A percentile compares a stretch with the other conserved stretches of the same genome.
Evolutionary conservation across 1,140 invertebrate species (phyloP).

Genomic region (Drosophila lini): DNA sequence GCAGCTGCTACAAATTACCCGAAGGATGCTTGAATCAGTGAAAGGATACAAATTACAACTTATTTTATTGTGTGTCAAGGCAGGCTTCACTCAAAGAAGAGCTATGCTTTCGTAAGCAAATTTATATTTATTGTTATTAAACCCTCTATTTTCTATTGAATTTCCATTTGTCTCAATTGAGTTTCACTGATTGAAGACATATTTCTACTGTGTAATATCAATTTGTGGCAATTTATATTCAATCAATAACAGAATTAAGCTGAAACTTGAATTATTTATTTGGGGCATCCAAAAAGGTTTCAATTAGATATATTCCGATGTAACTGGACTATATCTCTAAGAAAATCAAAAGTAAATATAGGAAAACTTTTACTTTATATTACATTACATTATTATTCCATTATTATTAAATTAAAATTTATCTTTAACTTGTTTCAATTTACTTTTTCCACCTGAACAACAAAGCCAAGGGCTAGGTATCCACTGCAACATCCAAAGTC

Average conservation of each 20-base stretch:
- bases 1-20: slow-evolving; percentile 34
- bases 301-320: background rate
- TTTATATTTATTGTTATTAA: background rate
- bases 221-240: slow-evolving; percentile 25
- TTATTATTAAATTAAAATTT: background rate
- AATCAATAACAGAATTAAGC: slow-evolving; percentile 15
- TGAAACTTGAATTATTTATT: slow-evolving; percentile 6
- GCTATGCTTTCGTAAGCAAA: background rate
- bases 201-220: slow-evolving; percentile 8
- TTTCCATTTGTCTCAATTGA: slow-evolving; percentile 7
- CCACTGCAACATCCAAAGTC: background rate
- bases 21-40: slow-evolving; percentile 1
- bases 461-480: background rate
- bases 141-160: background rate
- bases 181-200: slow-evolving; percentile 3
- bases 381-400: too few relatives aligned
- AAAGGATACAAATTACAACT: background rate
- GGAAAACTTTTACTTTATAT: too few relatives aligned
- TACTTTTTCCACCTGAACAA: background rate
- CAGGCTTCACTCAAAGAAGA: background rate
- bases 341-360: background rate
- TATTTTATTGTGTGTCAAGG: background rate
- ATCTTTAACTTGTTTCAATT: background rate
- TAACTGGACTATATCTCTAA: background rate
- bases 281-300: background rate